Evolutionary conservation across 2,888 invertebrate species (phyloP).

Genomic region (Taenaris catops): DNA sequence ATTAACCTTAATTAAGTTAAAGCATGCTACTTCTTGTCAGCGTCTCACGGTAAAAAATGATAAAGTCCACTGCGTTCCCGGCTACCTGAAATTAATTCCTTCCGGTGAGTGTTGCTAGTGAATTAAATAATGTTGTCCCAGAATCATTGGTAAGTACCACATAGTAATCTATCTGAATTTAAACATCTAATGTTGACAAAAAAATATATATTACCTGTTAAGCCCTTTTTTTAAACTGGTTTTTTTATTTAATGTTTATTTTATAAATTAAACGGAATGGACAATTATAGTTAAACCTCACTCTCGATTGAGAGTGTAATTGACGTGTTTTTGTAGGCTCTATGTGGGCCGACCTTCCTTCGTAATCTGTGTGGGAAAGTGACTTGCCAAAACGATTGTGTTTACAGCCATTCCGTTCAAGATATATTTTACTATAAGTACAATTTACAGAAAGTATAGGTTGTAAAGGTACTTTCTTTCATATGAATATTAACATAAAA

Average conservation of each 20-base stretch:
- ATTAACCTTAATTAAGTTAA: constrained; percentile 66
- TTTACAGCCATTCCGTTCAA: constrained; percentile 25
- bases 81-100: constrained; percentile 29
- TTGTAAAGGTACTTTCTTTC: too few relatives aligned
- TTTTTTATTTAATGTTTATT: constrained; percentile 18
- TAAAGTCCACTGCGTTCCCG: constrained; percentile 35
- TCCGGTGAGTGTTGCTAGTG: constrained; percentile 26
- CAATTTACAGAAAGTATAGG: too few relatives aligned
- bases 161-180: not conserved
- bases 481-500: too few relatives aligned
- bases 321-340: constrained; percentile 28
- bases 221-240: constrained; percentile 11
- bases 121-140: constrained; percentile 18
- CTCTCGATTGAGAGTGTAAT: constrained; percentile 16
- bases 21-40: constrained; percentile 38
- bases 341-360: constrained; percentile 27
- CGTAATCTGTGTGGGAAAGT: constrained; percentile 46
- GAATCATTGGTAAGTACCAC: constrained; percentile 8
- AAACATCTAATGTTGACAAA: constrained; percentile 3
- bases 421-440: constrained; percentile 18
- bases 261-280: constrained; percentile 17
- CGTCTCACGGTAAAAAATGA: constrained; percentile 53
- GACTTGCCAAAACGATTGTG: constrained; percentile 41
- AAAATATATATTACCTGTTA: constrained; percentile 24
- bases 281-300: constrained; percentile 13